Base-by-base conservation (phyloP, 2,888 invertebrate genomes). In the Nomada ferruginata region DNA sequence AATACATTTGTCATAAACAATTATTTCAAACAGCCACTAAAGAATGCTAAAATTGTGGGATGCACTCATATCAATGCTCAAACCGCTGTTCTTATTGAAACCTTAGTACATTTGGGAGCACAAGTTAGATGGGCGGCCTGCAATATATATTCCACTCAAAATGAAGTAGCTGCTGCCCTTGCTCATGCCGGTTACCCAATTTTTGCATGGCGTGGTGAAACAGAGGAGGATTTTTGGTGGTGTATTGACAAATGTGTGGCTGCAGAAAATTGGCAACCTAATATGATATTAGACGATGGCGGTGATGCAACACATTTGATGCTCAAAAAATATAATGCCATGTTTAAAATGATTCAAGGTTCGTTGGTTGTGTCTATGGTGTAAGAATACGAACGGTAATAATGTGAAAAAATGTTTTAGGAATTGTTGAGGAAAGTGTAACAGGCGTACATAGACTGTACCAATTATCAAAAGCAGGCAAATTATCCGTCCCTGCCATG, bases 191-290 rank as follows among this genome's bases (percentile, higher is more conserved):
- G 97, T 15, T 97, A 96, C 93, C 96, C 98, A 2, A 96, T 99
- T 84, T 99, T 98, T 94, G 98, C 99, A 15, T 99, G 99, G 99
- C 97, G 98, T 74, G 98, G 98, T 0, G 98, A 99, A 94, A 98
- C 98, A 9, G 99, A 99, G 93, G 99, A 99, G 92, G 99, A 99
- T 91, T 99, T 99, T 94, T 99, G 99, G 99, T 99, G 99, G 99
- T 98, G 98, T 93, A 99, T 99, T 90, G 99, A 99, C 94, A 97
- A 97, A 92, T 98, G 99, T 94, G 97, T 99, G 2, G 97, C 97
- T 88, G 96, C 97, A 0, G 97, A 98, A 87, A 96, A 96, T 90
- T 99, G 99, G 99, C 98, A 98, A 91, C 99, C 99, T 5, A 99
- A 99, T 94, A 98, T 99, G 97, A 98, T 99, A 90, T 94, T 99